phyloP scores from a whole-genome alignment of 2,888 invertebrate species.

The Apamea monoglypha region DNA sequence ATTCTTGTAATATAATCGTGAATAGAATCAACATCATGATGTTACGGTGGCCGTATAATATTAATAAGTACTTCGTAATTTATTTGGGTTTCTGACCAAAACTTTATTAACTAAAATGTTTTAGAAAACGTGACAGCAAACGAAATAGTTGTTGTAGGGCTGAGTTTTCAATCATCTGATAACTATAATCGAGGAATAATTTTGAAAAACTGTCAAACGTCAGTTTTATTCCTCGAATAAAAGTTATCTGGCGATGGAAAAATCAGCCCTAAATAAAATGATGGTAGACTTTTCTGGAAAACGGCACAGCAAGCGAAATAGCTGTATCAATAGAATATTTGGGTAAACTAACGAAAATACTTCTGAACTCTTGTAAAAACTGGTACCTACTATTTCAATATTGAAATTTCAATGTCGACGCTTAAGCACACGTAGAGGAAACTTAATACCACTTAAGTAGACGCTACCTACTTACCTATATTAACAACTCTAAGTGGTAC shows the following conservation, averaged over 20 bases:
- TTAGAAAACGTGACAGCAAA: not conserved
- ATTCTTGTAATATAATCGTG: not conserved
- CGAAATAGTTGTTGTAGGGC: not conserved
- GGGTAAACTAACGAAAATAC: not conserved
- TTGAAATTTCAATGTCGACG: not conserved
- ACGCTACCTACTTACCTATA: slow-evolving; percentile 28
- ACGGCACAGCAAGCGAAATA: too few relatives aligned
- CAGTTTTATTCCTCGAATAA: too few relatives aligned
- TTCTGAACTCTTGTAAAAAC: not conserved
- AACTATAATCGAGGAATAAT: too few relatives aligned
- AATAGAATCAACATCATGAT: not conserved
- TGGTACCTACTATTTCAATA: not conserved
- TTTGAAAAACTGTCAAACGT: too few relatives aligned
- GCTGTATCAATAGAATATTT: not conserved
- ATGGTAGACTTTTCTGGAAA: too few relatives aligned
- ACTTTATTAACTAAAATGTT: not conserved
- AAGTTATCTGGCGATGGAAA: too few relatives aligned
- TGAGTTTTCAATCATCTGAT: too few relatives aligned
- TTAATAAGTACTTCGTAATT: not conserved
- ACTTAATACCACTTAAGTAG: slow-evolving; percentile 34
- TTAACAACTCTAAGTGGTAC: slow-evolving; percentile 25
- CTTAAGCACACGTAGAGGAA: slow-evolving; percentile 2
- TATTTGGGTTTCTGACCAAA: not conserved
- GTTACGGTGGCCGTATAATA: not conserved
- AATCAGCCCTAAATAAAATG: not conserved